Base-by-base conservation (phyloP, 1,140 invertebrate species). In the Frieseomelitta varia region DNA sequence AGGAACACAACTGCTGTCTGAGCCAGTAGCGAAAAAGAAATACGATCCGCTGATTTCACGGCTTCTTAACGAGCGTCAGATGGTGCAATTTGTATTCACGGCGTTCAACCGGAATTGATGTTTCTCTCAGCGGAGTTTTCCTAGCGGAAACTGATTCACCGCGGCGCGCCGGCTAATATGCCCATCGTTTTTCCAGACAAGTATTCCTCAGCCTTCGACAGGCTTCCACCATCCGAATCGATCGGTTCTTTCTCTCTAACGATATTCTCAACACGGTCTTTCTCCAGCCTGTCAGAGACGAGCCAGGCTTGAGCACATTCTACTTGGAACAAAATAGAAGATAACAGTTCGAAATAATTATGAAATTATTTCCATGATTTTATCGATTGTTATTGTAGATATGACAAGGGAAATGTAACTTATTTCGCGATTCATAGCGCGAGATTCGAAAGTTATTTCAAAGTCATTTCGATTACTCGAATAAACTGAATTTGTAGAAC, bases 101-200 rank as follows among this genome's bases (percentile, higher is more conserved):
- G 30, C 47, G 30, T 75, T 19, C 30, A 34, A 14, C 53, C 21
- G 21, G 73, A 75, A 75, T 75, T 34, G 27, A 75, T 75, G 55
- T 56, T 56, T 30, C 74, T 76, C 74, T n/a, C 55, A 21, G 55
- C 74, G 47, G 74, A 76, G 39, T 76, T 76, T 47, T 76, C 24
- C 74, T n/a, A 39, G 24, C 72, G 27, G 34, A 19, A 58, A 76
- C 74, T 34, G 74, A 76, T 76, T 76, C 74, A 63, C 56, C 47
- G 12, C 74, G 24, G 47, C 53, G 24, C 53, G 24, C 14, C 73
- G 73, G 55, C 63, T 86, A 79, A 87, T 87, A 88, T 55, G 87
- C 27, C 47, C 85, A 63, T 80, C 68, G 81, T 78, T 88, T 80
- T 34, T 81, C 63, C 24, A 51, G 55, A 68, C 81, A 51, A 71